Conservation (phyloP, 2,888 invertebrate genomes). For the Drosophila monieri region DNA sequence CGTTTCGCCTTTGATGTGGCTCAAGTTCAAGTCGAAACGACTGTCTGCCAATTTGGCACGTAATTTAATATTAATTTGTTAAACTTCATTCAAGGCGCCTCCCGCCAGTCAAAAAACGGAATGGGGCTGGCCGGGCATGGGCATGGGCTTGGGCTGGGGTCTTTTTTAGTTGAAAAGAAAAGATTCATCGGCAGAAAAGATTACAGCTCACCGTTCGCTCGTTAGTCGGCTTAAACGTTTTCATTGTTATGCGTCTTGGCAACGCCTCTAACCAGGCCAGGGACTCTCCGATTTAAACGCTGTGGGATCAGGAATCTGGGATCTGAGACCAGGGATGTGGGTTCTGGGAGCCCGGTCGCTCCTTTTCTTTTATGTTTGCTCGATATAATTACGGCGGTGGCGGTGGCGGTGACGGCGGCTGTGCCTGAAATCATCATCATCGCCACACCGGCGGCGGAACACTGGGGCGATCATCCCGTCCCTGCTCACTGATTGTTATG, state of each 20-base stretch:
- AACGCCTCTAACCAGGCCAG: constrained; percentile 59
- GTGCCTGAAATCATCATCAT: constrained; percentile 72
- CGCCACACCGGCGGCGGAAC: constrained; percentile 25
- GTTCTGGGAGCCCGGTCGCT: neutral
- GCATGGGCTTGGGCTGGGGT: neutral
- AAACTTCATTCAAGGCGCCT: constrained; percentile 73
- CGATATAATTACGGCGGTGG: constrained; percentile 69
- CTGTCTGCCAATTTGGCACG: constrained; percentile 79
- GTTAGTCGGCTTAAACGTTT: constrained; percentile 77
- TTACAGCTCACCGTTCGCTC: constrained; percentile 72
- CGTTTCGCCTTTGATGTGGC: constrained; percentile 50
- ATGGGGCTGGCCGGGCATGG: neutral
- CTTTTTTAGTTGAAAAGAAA: constrained; percentile 22
- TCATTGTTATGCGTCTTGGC: constrained; percentile 76
- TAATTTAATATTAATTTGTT: constrained; percentile 83
- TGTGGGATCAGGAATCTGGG: constrained; percentile 1
- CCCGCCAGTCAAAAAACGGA: constrained; percentile 48
- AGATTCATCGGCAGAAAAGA: constrained; percentile 51
- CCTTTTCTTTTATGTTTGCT: constrained; percentile 72
- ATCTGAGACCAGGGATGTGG: constrained; percentile 15
- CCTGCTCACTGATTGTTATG: constrained; percentile 68
- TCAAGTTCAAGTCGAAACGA: constrained; percentile 21
- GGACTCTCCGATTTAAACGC: constrained; percentile 11
- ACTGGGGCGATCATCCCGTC: constrained; percentile 37
- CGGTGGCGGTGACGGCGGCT: constrained; percentile 33